Percentiles rank a stretch among this genome's conserved stretches.
phyloP scores from a whole-genome alignment of 2,888 invertebrate species.

The Epinotia demarniana region DNA sequence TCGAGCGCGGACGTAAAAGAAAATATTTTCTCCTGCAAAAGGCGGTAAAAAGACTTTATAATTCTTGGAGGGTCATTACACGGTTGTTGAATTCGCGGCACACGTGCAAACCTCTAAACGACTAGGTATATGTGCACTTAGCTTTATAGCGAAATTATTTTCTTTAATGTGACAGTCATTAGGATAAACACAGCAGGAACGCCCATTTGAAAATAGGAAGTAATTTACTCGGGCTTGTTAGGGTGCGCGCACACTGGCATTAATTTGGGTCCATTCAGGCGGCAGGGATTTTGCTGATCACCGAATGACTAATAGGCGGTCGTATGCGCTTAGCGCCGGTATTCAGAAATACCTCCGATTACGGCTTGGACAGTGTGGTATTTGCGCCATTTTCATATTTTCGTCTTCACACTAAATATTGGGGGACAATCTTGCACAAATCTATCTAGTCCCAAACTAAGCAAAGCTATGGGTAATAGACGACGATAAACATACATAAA shows the following conservation, averaged over 20 bases:
- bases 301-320: slow-evolving; percentile 42
- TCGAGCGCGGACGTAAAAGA: slow-evolving; percentile 70
- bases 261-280: slow-evolving; percentile 44
- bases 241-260: slow-evolving; percentile 40
- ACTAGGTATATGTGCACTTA: slow-evolving; percentile 36
- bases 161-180: slow-evolving; percentile 46
- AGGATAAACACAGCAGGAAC: slow-evolving; percentile 44
- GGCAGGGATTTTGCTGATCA: slow-evolving; percentile 44
- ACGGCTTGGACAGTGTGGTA: slow-evolving; percentile 17
- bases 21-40: slow-evolving; percentile 66
- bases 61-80: slow-evolving; percentile 77
- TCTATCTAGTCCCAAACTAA: too few relatives aligned
- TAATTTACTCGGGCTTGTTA: slow-evolving; percentile 42
- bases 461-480: too few relatives aligned
- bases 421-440: too few relatives aligned
- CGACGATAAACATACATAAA: too few relatives aligned
- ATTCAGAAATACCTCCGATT: slow-evolving; percentile 25
- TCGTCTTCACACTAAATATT: neutral
- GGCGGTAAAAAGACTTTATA: slow-evolving; percentile 75
- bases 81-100: slow-evolving; percentile 75
- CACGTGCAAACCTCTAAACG: slow-evolving; percentile 69
- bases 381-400: slow-evolving; percentile 2
- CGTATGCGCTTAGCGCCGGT: slow-evolving; percentile 23
- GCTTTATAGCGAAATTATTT: slow-evolving; percentile 43
- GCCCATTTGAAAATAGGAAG: slow-evolving; percentile 42